A percentile compares a stretch with the other conserved stretches of the same genome.
Conservation (phyloP, 2,888 invertebrate genomes). For the Amphiduros pacificus region DNA sequence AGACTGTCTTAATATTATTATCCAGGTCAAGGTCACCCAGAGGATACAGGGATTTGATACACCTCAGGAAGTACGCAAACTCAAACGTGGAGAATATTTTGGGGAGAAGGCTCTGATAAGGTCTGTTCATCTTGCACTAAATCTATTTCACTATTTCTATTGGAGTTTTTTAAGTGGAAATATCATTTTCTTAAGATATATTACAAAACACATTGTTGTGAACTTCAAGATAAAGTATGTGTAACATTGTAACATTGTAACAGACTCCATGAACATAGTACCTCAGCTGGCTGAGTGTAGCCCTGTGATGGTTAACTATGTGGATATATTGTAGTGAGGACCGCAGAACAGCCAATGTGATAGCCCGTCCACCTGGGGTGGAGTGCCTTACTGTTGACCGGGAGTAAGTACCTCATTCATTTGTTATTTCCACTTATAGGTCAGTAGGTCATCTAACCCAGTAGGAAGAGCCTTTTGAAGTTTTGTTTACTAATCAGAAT, state of each 20-base stretch:
- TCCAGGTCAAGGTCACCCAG: constrained; percentile 82
- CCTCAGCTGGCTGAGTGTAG: too few relatives aligned
- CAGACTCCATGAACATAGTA: background rate
- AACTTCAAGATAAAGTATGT: too few relatives aligned
- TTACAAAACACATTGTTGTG: too few relatives aligned
- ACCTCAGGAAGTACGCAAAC: constrained; percentile 86
- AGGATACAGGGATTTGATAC: constrained; percentile 69
- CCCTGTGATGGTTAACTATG: background rate
- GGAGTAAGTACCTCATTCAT: constrained; percentile 65
- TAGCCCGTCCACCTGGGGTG: constrained; percentile 80
- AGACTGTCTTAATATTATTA: too few relatives aligned
- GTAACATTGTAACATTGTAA: background rate
- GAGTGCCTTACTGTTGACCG: constrained; percentile 84
- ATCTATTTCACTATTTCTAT: too few relatives aligned
- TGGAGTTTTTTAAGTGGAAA: too few relatives aligned
- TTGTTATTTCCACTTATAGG: too few relatives aligned
- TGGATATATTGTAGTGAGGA: constrained; percentile 66
- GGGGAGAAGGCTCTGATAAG: constrained; percentile 81
- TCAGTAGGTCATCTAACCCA: too few relatives aligned
- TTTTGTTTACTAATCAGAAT: too few relatives aligned
- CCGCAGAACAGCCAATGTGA: constrained; percentile 83
- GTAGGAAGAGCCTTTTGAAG: background rate
- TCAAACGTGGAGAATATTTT: constrained; percentile 94
- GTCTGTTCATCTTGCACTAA: too few relatives aligned
- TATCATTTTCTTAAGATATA: too few relatives aligned